phyloP scores from a whole-genome alignment of 2,113 vertebrate species.

The Pycnonotus jocosus region DNA sequence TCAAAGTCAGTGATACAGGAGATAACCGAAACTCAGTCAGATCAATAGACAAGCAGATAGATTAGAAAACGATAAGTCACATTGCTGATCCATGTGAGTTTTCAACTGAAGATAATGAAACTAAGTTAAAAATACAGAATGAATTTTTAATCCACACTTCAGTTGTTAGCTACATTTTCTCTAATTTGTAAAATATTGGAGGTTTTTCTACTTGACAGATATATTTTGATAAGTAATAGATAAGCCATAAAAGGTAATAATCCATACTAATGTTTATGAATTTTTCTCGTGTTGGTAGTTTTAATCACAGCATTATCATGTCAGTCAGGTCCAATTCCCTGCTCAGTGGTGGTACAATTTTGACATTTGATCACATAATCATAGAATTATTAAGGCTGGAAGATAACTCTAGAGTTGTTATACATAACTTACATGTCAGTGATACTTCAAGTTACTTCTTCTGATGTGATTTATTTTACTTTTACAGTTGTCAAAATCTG shows the following conservation, averaged over 20 bases:
- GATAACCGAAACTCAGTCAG: neutral
- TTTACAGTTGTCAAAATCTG: neutral
- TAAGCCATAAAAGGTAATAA: neutral
- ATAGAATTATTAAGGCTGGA: neutral
- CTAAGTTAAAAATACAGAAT: neutral
- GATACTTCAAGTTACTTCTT: neutral
- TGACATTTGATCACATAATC: neutral
- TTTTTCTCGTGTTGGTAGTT: neutral
- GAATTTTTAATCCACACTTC: neutral
- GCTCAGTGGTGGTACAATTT: neutral
- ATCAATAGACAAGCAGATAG: neutral
- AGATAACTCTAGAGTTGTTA: neutral
- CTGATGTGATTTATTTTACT: neutral
- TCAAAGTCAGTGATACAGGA: neutral
- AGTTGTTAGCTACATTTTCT: neutral
- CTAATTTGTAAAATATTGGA: neutral
- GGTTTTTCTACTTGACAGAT: neutral
- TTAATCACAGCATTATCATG: neutral
- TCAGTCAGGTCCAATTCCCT: neutral
- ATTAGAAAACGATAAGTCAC: neutral
- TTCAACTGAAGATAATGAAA: neutral
- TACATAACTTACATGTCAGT: neutral
- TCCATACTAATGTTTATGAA: neutral
- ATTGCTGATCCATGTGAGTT: neutral
- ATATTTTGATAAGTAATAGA: neutral